phyloP scores from a whole-genome alignment of 2,113 vertebrate genomes.

The Callocephalon fimbriatum region DNA sequence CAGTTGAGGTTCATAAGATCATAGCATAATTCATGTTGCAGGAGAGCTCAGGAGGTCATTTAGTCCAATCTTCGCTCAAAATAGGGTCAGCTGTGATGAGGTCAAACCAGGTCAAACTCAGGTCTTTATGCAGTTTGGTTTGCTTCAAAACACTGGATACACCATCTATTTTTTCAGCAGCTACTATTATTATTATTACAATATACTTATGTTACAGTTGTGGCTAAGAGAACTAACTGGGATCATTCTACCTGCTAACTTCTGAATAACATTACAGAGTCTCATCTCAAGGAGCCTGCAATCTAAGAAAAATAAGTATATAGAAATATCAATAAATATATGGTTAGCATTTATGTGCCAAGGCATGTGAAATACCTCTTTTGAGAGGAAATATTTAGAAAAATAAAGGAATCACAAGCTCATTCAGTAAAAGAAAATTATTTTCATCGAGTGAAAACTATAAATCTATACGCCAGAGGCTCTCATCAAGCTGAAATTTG shows the following conservation, averaged over 20 bases:
- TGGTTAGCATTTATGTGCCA: not conserved
- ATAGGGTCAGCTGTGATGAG: not conserved
- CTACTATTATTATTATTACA: not conserved
- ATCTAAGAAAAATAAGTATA: not conserved
- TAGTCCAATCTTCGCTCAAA: not conserved
- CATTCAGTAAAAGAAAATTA: not conserved
- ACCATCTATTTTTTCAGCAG: not conserved
- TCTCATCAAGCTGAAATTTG: constrained; percentile 18
- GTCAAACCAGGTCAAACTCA: not conserved
- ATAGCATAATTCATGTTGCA: not conserved
- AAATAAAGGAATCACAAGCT: constrained; percentile 2
- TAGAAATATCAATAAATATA: not conserved
- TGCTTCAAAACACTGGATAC: not conserved
- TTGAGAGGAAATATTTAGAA: not conserved
- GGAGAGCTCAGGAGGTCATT: not conserved
- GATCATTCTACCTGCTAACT: not conserved
- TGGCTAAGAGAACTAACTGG: not conserved
- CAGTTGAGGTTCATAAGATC: not conserved
- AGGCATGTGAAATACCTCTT: not conserved
- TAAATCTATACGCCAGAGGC: not conserved
- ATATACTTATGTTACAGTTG: not conserved
- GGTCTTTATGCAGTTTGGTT: not conserved
- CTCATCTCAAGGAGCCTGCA: not conserved
- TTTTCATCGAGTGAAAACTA: constrained; percentile 10
- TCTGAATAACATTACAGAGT: not conserved